These are phyloP conservation scores for Phengaris alcon DNA, from an alignment of 2,888 invertebrate genomes.

Conservation along the genomic window DNA sequence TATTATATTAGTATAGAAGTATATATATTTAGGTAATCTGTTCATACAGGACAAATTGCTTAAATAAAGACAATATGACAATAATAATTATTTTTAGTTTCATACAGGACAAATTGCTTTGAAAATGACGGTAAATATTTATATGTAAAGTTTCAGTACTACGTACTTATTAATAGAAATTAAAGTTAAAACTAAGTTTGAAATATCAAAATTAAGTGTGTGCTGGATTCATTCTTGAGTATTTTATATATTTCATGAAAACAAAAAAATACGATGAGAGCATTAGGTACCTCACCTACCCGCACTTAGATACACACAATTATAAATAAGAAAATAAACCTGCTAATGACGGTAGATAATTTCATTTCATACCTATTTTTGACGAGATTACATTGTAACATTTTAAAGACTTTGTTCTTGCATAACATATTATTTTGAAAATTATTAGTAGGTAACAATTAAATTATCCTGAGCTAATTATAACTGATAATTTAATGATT, in stretches of 20 bases:
- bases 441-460: neutral
- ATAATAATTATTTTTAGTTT: too few relatives aligned
- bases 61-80: too few relatives aligned
- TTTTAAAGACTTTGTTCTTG: neutral
- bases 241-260: neutral
- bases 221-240: too few relatives aligned
- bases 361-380: conserved; percentile 5
- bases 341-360: conserved; percentile 23
- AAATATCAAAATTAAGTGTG: too few relatives aligned
- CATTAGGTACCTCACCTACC: neutral
- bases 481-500: neutral
- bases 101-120: neutral
- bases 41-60: too few relatives aligned
- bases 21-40: too few relatives aligned
- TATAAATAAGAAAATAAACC: neutral
- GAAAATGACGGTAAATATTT: neutral
- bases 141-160: too few relatives aligned
- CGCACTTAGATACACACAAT: neutral
- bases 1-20: too few relatives aligned
- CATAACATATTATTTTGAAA: neutral
- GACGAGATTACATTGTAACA: conserved; percentile 8
- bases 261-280: neutral
- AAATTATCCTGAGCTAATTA: neutral
- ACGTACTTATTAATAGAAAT: too few relatives aligned
- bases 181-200: too few relatives aligned